These are phyloP conservation scores for Melanocharis versteri DNA, from an alignment of 2,113 vertebrate genomes.

Conservation along the genomic window DNA sequence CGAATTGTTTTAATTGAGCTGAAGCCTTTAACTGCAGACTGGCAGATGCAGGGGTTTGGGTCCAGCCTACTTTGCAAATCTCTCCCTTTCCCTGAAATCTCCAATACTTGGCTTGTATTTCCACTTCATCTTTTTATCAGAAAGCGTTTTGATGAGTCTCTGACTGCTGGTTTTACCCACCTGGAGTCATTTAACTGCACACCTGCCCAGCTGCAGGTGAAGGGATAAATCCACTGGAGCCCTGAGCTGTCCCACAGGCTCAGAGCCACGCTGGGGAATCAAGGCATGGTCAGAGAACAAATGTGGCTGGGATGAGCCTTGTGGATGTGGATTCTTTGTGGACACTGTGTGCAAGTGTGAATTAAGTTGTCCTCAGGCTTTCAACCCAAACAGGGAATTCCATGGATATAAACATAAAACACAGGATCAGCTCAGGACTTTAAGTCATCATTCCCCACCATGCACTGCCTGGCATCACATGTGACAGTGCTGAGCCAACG, in stretches of 20 bases:
- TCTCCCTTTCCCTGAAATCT: background rate
- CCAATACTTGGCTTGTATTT: background rate
- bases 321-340: background rate
- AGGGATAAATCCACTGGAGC: background rate
- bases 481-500: background rate
- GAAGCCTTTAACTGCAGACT: background rate
- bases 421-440: background rate
- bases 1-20: background rate
- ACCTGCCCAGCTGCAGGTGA: background rate
- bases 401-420: background rate
- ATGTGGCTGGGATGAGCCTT: background rate
- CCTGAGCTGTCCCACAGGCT: background rate
- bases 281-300: background rate
- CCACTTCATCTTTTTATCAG: background rate
- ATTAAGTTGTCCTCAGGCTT: background rate
- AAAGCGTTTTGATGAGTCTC: background rate
- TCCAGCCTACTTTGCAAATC: background rate
- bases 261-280: rapidly evolving
- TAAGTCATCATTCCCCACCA: background rate
- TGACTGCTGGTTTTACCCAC: background rate
- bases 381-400: background rate
- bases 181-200: background rate
- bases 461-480: background rate
- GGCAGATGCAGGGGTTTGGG: background rate
- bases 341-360: background rate